Evolutionary conservation across 2,113 vertebrate genomes (phyloP).

Genomic region (human (Homo sapiens)): GRCh38 chr4:113945501-113946000

Average conservation of each 20-base stretch:
- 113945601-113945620: background rate
- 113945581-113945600: background rate
- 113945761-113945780: background rate
- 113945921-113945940: background rate
- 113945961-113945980: conserved; percentile 37
- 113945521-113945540: background rate
- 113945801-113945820: background rate
- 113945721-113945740: background rate
- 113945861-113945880: background rate
- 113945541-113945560: background rate
- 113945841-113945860: background rate
- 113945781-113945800: background rate
- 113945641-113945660: background rate
- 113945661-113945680: background rate
- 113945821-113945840: background rate
- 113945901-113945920: background rate
- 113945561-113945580: background rate
- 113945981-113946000: background rate
- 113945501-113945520: background rate
- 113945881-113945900: background rate
- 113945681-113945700: background rate
- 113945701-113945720: background rate
- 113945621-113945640: background rate
- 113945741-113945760: background rate
- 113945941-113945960: background rate